Evolutionary conservation across 2,113 vertebrate genomes (phyloP).

Genomic region (Crotophaga sulcirostris): DNA sequence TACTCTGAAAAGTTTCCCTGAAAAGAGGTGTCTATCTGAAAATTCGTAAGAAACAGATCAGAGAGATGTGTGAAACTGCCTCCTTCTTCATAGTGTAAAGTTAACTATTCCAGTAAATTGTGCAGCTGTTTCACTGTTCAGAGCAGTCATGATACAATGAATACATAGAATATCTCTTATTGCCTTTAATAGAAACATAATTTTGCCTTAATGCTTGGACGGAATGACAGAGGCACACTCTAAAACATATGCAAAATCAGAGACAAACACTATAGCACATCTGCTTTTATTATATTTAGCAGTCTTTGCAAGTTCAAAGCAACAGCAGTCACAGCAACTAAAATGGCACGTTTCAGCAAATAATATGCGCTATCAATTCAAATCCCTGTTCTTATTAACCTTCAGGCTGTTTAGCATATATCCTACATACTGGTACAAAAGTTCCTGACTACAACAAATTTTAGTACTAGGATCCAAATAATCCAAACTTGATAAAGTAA

Average conservation of each 20-base stretch:
- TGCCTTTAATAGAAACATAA: background rate
- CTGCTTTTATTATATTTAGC: background rate
- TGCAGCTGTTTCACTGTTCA: background rate
- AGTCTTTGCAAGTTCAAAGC: background rate
- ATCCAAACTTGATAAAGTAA: background rate
- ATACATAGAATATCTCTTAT: background rate
- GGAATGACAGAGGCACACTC: background rate
- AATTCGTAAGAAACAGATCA: background rate
- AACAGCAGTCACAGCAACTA: background rate
- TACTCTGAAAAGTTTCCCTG: background rate
- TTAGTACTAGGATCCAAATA: background rate
- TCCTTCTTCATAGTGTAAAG: background rate
- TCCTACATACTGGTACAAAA: background rate
- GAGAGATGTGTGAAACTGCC: background rate
- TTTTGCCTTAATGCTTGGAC: background rate
- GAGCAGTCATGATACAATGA: background rate
- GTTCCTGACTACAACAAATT: background rate
- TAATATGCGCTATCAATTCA: background rate
- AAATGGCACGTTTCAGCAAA: background rate
- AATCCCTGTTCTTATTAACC: background rate
- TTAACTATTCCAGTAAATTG: background rate
- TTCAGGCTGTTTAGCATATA: background rate
- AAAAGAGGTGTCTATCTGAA: background rate
- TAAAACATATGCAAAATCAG: background rate
- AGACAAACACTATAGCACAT: background rate